Percentiles rank a stretch among this genome's conserved stretches.
phyloP scores from a whole-genome alignment of 92 coral and sea anemone genomes.

The Actinostola sp. region DNA sequence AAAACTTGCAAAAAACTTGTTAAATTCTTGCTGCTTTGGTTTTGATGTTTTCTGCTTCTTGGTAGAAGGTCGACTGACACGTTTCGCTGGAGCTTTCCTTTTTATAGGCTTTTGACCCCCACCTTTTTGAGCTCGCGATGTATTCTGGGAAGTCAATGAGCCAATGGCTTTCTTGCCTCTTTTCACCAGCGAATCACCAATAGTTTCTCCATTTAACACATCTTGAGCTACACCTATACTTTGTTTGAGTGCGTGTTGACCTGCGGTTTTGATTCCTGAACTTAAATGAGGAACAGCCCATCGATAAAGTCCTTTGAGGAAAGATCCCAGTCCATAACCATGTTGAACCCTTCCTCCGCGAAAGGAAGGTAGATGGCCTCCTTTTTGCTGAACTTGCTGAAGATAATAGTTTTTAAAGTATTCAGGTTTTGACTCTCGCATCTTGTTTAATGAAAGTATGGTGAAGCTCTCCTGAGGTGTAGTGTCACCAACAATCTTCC shows the following conservation, averaged over 20 bases:
- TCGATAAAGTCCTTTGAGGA: constrained; percentile 48
- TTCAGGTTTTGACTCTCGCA: constrained; percentile 14
- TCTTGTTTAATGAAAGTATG: constrained; percentile 10
- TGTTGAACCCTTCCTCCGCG: constrained; percentile 32
- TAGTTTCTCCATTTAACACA: constrained; percentile 1
- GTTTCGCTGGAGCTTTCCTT: constrained; percentile 25
- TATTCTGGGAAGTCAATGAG: constrained; percentile 11
- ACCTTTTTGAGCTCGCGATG: constrained; percentile 13
- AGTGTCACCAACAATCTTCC: constrained; percentile 53
- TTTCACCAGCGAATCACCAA: constrained; percentile 1
- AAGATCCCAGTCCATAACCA: constrained; percentile 48
- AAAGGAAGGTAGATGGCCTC: constrained; percentile 42
- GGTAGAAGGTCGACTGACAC: constrained; percentile 21
- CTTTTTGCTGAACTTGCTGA: constrained; percentile 49
- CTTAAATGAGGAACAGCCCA: constrained; percentile 37
- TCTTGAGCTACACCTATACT: constrained; percentile 23
- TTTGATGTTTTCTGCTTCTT: constrained; percentile 27
- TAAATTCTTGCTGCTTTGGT: not conserved
- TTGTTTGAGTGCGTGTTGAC: too few species aligned
- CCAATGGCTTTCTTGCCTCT: not conserved
- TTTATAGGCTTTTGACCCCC: constrained; percentile 24
- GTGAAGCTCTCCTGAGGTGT: constrained; percentile 38
- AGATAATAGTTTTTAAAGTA: constrained; percentile 25
- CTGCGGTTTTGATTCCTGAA: constrained; percentile 10
- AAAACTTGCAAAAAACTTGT: too few species aligned